These are phyloP conservation scores for Bombus ignitus DNA, from an alignment of 1,140 invertebrate species.

Conservation along the genomic window DNA sequence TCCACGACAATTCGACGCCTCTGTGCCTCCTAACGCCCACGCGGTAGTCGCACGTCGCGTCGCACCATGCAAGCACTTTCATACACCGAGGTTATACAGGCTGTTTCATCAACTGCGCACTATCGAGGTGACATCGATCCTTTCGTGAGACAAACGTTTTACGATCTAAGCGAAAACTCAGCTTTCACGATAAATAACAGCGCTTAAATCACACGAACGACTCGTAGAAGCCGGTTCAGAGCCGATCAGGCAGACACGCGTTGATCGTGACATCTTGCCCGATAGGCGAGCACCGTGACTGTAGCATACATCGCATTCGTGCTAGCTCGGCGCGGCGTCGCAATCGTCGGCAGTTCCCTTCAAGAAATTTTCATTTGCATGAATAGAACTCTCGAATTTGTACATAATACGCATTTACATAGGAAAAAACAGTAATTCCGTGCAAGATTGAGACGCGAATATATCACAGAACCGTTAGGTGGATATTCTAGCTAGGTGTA, in stretches of 20 bases:
- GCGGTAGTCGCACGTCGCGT: not conserved
- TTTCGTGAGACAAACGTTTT: not conserved
- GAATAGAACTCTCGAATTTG: constrained; percentile 12
- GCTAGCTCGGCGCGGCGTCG: too few species aligned
- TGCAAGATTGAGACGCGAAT: not conserved
- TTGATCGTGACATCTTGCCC: not conserved
- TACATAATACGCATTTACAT: constrained; percentile 38
- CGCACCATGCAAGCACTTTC: constrained; percentile 31
- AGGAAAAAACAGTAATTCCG: not conserved
- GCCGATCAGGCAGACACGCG: not conserved
- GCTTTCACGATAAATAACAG: not conserved
- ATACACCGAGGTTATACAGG: constrained; percentile 26
- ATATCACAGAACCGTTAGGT: constrained; percentile 9
- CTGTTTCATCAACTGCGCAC: not conserved
- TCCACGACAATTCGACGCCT: constrained; percentile 65
- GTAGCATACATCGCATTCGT: too few species aligned
- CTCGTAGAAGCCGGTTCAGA: not conserved
- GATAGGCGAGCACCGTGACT: too few species aligned
- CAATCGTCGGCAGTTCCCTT: not conserved
- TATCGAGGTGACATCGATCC: not conserved
- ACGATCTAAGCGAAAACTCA: not conserved
- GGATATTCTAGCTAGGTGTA: too few species aligned
- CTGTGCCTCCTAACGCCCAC: constrained; percentile 58
- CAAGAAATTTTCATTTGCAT: constrained; percentile 27
- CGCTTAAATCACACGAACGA: not conserved